phyloP scores from a whole-genome alignment of 2,113 vertebrate species.

The Dissostichus mawsoni region DNA sequence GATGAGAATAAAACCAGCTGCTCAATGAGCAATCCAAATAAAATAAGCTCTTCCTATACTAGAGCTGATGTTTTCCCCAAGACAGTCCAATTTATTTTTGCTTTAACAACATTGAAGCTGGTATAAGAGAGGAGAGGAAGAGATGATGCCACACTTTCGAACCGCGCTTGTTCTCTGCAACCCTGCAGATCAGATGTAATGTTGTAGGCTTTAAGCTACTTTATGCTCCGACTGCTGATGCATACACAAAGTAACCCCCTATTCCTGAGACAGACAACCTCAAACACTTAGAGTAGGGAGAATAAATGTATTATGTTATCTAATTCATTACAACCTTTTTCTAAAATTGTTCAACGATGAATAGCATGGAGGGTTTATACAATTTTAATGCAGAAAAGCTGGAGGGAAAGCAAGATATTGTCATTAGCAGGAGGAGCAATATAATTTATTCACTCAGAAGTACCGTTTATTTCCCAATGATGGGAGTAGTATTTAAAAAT shows the following conservation, averaged over 20 bases:
- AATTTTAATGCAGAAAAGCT: conserved; percentile 3
- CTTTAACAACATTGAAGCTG: conserved; percentile 41
- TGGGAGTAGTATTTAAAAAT: not conserved
- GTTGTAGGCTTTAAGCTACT: conserved; percentile 69
- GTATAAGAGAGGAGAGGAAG: conserved; percentile 30
- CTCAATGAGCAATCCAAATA: conserved; percentile 8
- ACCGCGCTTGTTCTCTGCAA: conserved; percentile 65
- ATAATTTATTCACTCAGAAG: conserved; percentile 6
- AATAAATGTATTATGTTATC: conserved; percentile 11
- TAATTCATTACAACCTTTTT: not conserved
- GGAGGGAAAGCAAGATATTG: conserved; percentile 15
- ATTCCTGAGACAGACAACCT: conserved; percentile 21
- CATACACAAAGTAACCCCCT: conserved; percentile 43
- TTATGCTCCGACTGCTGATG: conserved; percentile 61
- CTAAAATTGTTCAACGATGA: no score
- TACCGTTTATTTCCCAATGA: conserved; percentile 13
- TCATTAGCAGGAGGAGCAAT: conserved; percentile 15
- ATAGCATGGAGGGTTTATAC: not conserved
- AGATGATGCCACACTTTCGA: conserved; percentile 46
- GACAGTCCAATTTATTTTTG: conserved; percentile 44
- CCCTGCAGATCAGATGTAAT: conserved; percentile 70
- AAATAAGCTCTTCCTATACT: conserved; percentile 26
- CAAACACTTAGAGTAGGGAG: conserved; percentile 4
- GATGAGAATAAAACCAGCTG: conserved; percentile 1
- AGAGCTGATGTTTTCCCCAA: conserved; percentile 18